Conservation (phyloP, 2,797 vertebrate genomes). For the Paedocypris micromegethes region DNA sequence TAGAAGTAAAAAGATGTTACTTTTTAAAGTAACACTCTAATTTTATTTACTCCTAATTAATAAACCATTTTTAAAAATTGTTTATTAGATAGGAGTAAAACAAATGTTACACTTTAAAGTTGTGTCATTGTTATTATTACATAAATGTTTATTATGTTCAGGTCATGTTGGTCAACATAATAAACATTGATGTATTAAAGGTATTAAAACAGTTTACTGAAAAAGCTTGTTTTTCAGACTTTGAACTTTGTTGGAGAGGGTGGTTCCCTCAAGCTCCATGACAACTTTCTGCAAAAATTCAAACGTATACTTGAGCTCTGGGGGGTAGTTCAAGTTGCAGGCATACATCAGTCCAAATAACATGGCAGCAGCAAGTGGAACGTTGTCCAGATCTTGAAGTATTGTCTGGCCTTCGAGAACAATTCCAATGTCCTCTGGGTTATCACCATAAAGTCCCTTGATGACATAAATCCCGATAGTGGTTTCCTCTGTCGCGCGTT, state of each 20-base stretch:
- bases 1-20: no score
- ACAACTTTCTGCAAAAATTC: constrained; percentile 5
- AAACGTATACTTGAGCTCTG: not conserved
- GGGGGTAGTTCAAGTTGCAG: constrained; percentile 11
- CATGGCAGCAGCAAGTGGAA: constrained; percentile 21
- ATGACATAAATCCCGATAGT: not conserved
- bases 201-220: not conserved
- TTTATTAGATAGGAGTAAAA: no score
- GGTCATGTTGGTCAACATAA: no score
- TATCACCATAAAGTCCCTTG: no score
- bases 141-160: no score
- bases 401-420: constrained; percentile 17
- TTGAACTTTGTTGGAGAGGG: constrained; percentile 19
- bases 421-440: not conserved
- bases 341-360: constrained; percentile 18
- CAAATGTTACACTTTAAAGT: no score
- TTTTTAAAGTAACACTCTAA: no score
- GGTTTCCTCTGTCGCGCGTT: no score
- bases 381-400: constrained; percentile 6
- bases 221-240: constrained; percentile 5
- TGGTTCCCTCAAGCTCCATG: constrained; percentile 8
- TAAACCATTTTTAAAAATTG: no score
- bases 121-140: no score
- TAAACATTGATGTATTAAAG: no score
- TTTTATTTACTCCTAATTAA: no score